Evolutionary conservation across 2,888 invertebrate species (phyloP), one percentile per base, ranked within the genome.

Genomic region (Thysanoteuthis rhombus): DNA sequence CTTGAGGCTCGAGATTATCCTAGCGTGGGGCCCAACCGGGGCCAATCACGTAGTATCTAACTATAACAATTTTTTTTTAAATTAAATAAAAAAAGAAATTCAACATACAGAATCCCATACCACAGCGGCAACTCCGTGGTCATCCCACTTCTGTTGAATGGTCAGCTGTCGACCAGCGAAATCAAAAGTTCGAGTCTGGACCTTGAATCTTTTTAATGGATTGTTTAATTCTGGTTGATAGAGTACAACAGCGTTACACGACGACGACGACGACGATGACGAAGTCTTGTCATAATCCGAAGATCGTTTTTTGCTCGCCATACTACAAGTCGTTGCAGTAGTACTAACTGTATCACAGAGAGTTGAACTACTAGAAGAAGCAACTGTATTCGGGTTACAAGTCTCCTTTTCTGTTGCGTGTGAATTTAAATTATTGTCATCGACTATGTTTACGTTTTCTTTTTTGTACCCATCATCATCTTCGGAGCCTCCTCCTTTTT

Each of bases 91-190:
- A 45, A 91, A 91, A 16, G 3, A 75, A 75, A 75, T n/a, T 10
- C 40, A 45, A 95, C 96, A 95, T 94, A 97, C 97, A 32, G 97
- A 96, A 95, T 97, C 97, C 97, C 97, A 97, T 5, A 97, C 97
- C 93, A 97, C 96, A 52, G 96, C 97, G 90, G 97, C 96, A 28
- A 97, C 96, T 38, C 97, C 97, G 6, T 96, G 94, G 8, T 94
- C 94, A 22, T 94, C 94, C 97, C 97, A 97, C 93, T 96, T 95
- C 94, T 97, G 97, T 93, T 95, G 94, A 38, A 97, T 96, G 12
- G 94, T 93, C 25, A 97, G 94, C 12, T 95, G 94, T 32, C 95
- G 94, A 40, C 94, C 95, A n/a, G 94, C 95, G 94, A 96, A 96
- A 4, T 93, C 47, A 93, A 96, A 96, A 28, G 94, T 93, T 91